Base-by-base conservation (phyloP, 2,888 invertebrate genomes). In the Microchrysa polita region DNA sequence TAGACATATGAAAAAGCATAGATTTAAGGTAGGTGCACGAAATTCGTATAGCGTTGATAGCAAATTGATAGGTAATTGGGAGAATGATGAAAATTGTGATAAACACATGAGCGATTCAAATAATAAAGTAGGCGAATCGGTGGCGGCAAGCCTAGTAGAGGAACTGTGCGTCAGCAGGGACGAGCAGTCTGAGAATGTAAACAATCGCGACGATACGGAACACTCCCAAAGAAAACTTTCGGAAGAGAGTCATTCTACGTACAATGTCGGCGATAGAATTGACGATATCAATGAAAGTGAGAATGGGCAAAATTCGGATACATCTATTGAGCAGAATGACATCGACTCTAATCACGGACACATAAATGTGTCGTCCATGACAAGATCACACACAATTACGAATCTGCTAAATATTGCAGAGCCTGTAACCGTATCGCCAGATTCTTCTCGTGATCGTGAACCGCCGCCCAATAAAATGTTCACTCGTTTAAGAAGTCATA, bases 1-100 rank as follows among this genome's bases (percentile, higher is more conserved):
- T 42, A 55, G 69, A 18, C 69, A 69, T 20, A 69, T 69, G 69
- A 69, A 69, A 42, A 69, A 55, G 10, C 69, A 69, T 48, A 65
- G 65, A 65, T 12, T 20, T 44, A 65, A 48, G 16, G 65, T n/a
- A 65, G 55, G 55, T 55, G 18, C 48, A n/a, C 4, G 4, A 48
- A 48, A 48, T 48, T 12, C 16, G 2, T 34, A 5, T 34, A 34
- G 48, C 4, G 12, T 12, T 48, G 16, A 12, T 48, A n/a, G 16
- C 48, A 48, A n/a, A 48, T n/a, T n/a, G 16, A 12, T 18, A 20
- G 18, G 5, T 10, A 55, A 55, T 18, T 55, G 20, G 2, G 55
- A 55, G 5, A 22, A 55, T 22, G 27, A 27, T 14, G 27, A 27
- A 20, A 44, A 65, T 65, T 65, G 48, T 48, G 65, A 65, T 65